These are phyloP conservation scores for Drosophila bunnanda DNA, from an alignment of 2,888 invertebrate species.

Conservation along the genomic window DNA sequence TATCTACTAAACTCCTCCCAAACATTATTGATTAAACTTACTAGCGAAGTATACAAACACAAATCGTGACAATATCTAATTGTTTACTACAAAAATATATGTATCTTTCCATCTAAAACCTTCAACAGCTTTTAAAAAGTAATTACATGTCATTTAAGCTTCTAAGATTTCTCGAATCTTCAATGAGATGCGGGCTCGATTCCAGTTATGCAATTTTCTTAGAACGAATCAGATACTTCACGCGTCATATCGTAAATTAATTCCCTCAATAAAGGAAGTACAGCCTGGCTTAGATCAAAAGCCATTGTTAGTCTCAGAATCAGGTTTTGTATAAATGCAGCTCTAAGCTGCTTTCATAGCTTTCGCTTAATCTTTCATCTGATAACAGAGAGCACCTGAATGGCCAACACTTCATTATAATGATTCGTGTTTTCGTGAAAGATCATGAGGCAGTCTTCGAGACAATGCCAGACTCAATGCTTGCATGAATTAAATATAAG, in stretches of 20 bases:
- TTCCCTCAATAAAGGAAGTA: slow-evolving; percentile 15
- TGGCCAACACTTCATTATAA: slow-evolving; percentile 20
- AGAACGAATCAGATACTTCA: slow-evolving; percentile 23
- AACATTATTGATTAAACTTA: too few species aligned
- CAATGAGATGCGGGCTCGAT: background rate
- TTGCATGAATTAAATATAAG: slow-evolving; percentile 9
- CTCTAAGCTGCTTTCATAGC: slow-evolving; percentile 1
- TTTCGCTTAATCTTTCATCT: slow-evolving; percentile 33
- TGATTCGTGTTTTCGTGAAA: slow-evolving; percentile 11
- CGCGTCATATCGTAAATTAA: background rate
- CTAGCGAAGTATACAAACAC: background rate
- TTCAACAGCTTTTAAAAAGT: slow-evolving; percentile 8
- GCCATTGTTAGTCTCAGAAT: slow-evolving; percentile 15
- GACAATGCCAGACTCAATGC: slow-evolving; percentile 34
- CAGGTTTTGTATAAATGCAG: slow-evolving; percentile 25
- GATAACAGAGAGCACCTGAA: slow-evolving; percentile 22
- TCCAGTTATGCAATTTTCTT: slow-evolving; percentile 29
- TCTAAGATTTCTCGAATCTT: slow-evolving; percentile 5
- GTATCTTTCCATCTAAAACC: slow-evolving; percentile 6
- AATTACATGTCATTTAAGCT: slow-evolving; percentile 10
- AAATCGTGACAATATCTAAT: background rate
- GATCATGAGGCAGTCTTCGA: slow-evolving; percentile 9
- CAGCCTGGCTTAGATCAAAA: slow-evolving; percentile 7
- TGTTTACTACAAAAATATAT: slow-evolving; percentile 5
- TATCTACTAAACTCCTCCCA: background rate